Evolutionary conservation across 2,888 invertebrate genomes (phyloP).

Genomic region (Alloplasta piceator): DNA sequence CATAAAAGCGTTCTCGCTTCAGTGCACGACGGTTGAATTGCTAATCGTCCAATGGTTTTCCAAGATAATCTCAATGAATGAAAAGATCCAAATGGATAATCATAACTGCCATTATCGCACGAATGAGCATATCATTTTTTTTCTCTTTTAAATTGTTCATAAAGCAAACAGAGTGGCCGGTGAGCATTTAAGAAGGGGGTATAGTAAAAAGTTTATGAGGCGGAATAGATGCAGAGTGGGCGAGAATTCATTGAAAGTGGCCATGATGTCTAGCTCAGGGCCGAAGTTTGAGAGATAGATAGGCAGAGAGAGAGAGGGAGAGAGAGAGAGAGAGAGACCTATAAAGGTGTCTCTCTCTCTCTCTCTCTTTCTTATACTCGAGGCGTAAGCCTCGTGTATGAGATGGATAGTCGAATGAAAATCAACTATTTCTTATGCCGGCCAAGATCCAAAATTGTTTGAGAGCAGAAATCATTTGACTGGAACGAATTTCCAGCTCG

Average conservation of each 20-base stretch:
- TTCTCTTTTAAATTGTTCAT: constrained; percentile 32
- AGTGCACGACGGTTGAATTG: background rate
- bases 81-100: constrained; percentile 26
- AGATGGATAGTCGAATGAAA: constrained; percentile 47
- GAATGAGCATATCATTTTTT: constrained; percentile 6
- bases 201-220: constrained; percentile 37
- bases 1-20: background rate
- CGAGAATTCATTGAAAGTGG: constrained; percentile 39
- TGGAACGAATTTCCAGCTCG: constrained; percentile 63
- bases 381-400: constrained; percentile 40
- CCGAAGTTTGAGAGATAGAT: constrained; percentile 20
- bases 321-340: constrained; percentile 12
- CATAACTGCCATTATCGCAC: constrained; percentile 19
- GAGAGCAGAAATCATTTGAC: constrained; percentile 47
- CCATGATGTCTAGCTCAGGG: constrained; percentile 29
- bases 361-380: too few relatives aligned
- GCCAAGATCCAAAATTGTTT: constrained; percentile 51
- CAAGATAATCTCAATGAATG: background rate
- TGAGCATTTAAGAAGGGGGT: constrained; percentile 33
- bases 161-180: constrained; percentile 7
- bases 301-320: constrained; percentile 24
- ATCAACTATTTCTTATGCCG: constrained; percentile 52
- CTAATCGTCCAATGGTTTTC: background rate
- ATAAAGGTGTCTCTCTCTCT: too few relatives aligned
- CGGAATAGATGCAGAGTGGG: constrained; percentile 38